Percentiles rank a stretch among this genome's conserved stretches.
These are phyloP conservation scores for Myotis myotis DNA, from an alignment of 2,797 vertebrate genomes.

Conservation along the genomic window DNA sequence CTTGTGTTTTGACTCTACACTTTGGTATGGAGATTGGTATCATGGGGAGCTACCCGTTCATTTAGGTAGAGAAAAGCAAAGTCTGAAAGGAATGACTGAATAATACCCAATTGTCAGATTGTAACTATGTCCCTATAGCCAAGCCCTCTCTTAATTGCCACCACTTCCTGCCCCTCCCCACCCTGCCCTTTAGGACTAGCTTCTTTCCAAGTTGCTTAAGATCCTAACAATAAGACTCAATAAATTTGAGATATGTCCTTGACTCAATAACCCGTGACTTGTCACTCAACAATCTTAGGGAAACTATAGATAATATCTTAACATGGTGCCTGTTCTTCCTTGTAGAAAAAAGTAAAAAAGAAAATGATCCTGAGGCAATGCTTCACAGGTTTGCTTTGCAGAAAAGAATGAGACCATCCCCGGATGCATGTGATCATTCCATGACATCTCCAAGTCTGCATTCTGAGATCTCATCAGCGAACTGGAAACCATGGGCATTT, in stretches of 20 bases:
- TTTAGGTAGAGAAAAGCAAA: slow-evolving; percentile 5
- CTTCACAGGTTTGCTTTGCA: neutral
- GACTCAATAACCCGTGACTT: neutral
- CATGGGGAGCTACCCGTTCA: neutral
- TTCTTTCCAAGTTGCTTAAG: neutral
- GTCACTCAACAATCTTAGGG: neutral
- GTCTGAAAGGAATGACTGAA: neutral
- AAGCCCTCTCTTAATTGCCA: neutral
- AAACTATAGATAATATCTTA: neutral
- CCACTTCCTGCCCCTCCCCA: neutral
- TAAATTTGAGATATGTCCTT: neutral
- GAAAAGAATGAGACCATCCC: neutral
- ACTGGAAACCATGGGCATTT: neutral
- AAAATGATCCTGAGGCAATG: neutral
- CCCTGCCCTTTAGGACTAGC: neutral
- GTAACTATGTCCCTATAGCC: neutral
- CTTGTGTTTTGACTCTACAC: neutral
- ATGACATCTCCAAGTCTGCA: neutral
- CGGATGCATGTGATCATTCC: neutral
- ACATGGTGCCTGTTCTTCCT: neutral
- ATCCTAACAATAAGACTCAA: neutral
- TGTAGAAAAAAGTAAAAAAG: neutral
- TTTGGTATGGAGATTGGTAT: neutral
- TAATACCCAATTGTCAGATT: neutral
- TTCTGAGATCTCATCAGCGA: neutral